Base-by-base conservation (phyloP, 2,888 invertebrate species). In the Cyrtodaria siliqua region DNA sequence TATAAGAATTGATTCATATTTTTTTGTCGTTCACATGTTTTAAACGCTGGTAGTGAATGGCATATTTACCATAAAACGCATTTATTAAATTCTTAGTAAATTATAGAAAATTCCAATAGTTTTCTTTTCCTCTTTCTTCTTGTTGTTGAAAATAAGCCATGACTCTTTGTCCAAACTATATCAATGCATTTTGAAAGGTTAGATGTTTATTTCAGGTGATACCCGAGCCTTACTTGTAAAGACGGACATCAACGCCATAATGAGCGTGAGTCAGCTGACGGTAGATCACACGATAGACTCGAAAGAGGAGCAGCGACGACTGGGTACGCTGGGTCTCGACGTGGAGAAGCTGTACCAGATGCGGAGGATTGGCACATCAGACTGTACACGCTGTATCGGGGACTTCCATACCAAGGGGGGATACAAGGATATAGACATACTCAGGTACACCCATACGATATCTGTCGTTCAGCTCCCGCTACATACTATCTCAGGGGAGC, bases 401-500 rank as follows among this genome's bases (percentile, higher is more conserved):
- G 97, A 97, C 93, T 97, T 97, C 91, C 94, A 96, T 44, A 96
- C 97, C 0, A 98, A 98, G 93, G 96, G 96, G 0, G 95, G 96
- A 2, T 97, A 97, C 89, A 96, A 95, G 89, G 97, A 97, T 59
- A 96, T 96, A 89, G 96, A 96, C 2, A 95, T 95, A 61, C 94
- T 98, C 52, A 94, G 91, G 93, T 93, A 69, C 50, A 69, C 24
- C 47, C 6, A 33, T 33, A 33, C 33, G n/a, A n/a, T n/a, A 33
- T 33, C 33, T 12, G 4, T 33, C 4, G 33, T 8, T 33, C 4
- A 33, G 33, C 6, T 12, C 33, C 6, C n/a, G n/a, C n/a, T 33
- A 33, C 33, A 33, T 33, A 33, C 33, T 33, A 12, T n/a, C n/a
- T n/a, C n/a, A n/a, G n/a, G n/a, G n/a, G n/a, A n/a, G n/a, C n/a